phyloP scores from a whole-genome alignment of 2,113 vertebrate species.

The Cygnus buccinator region DNA sequence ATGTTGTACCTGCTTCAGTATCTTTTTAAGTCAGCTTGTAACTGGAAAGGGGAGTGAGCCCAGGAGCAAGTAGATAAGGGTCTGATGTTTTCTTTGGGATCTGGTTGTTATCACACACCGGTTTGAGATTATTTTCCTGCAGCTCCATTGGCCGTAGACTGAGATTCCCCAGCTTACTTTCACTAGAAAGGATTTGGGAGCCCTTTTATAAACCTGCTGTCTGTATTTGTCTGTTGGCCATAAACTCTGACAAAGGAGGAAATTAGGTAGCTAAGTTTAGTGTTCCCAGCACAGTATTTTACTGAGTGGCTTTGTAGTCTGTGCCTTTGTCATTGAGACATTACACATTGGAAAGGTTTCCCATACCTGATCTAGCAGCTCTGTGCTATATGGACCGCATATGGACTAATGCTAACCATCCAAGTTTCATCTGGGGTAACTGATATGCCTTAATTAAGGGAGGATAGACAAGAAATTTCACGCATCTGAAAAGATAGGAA shows the following conservation, averaged over 20 bases:
- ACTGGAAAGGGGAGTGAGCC: not conserved
- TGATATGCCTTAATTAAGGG: not conserved
- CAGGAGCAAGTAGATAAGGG: not conserved
- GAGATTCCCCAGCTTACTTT: not conserved
- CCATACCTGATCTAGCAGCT: not conserved
- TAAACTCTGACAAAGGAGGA: not conserved
- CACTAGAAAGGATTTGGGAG: not conserved
- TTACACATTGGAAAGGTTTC: not conserved
- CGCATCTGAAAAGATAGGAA: not conserved
- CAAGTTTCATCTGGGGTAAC: not conserved
- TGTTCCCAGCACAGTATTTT: not conserved
- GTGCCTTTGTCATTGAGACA: not conserved
- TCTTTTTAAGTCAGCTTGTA: not conserved
- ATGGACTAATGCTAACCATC: not conserved
- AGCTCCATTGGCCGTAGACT: not conserved
- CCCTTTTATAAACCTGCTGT: not conserved
- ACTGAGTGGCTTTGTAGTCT: not conserved
- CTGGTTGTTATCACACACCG: not conserved
- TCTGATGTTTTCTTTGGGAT: not conserved
- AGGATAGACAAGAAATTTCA: not conserved
- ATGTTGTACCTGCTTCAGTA: not conserved
- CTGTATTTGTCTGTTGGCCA: not conserved
- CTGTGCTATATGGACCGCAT: not conserved
- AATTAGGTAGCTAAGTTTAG: not conserved
- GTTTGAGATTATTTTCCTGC: not conserved